phyloP scores from a whole-genome alignment of 1,140 invertebrate genomes.

The Atta texana region DNA sequence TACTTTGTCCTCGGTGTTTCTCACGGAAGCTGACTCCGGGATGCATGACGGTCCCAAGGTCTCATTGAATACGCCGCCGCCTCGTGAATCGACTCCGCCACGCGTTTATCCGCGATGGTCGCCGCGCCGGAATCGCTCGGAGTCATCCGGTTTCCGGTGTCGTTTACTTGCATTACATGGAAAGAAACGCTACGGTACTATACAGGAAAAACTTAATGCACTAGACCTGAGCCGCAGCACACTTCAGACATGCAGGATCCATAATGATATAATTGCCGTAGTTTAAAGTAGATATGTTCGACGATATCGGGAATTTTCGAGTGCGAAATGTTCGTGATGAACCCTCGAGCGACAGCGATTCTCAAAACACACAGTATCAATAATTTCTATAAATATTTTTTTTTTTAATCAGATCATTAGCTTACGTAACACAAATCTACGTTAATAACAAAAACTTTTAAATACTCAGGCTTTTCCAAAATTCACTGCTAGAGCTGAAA shows the following conservation, averaged over 20 bases:
- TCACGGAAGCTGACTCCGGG: constrained; percentile 81
- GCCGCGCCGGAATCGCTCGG: constrained; percentile 67
- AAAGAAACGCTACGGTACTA: constrained; percentile 14
- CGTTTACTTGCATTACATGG: constrained; percentile 61
- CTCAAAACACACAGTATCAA: background rate
- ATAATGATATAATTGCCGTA: background rate
- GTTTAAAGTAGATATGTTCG: constrained; percentile 16
- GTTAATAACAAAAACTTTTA: constrained; percentile 1
- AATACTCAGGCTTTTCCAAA: background rate
- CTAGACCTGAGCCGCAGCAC: background rate
- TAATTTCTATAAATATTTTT: background rate
- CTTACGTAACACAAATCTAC: background rate
- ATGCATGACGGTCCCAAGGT: constrained; percentile 77
- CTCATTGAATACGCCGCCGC: constrained; percentile 72
- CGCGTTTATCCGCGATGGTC: constrained; percentile 38
- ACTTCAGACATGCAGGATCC: background rate
- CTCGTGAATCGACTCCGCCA: constrained; percentile 57
- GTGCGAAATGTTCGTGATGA: background rate
- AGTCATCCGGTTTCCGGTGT: constrained; percentile 74
- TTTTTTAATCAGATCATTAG: background rate
- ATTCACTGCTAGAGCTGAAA: no score
- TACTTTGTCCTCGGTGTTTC: constrained; percentile 80
- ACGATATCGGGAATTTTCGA: background rate
- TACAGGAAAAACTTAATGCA: constrained; percentile 9
- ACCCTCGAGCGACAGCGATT: background rate